Evolutionary conservation across 2,113 vertebrate genomes (phyloP), one percentile per base, ranked within the genome.

Genomic region (Platanista minor): DNA sequence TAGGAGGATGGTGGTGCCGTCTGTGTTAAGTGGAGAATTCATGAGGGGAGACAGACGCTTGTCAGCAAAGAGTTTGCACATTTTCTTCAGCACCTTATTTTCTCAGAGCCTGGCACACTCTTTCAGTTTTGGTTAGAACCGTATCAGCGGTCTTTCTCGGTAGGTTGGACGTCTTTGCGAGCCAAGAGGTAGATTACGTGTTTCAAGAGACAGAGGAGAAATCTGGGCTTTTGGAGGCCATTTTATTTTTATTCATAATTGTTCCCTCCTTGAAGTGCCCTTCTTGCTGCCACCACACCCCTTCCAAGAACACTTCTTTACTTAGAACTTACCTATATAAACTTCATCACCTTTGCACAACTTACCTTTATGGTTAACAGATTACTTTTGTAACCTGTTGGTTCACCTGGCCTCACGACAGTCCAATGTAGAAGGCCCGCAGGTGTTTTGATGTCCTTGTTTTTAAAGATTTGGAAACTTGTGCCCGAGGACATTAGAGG

Each of bases 71-170:
- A 91, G 17, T 46, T 46, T 59, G 62, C 64, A 39, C 39, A 49
- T 13, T 89, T 71, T 93, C 54, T n/a, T 25, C 52, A 86, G 61
- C 31, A 83, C 14, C 54, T 82, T 49, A 21, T 25, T 83, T 91
- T 72, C 83, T 71, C 61, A 96, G 78, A 78, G 31, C 27, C 82
- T 93, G 66, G 46, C 31, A 78, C 12, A n/a, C 5, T 14, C 2
- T 67, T 80, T 69, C 23, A 39, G 2, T 78, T 94, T 91, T 91
- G n/a, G 88, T 92, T 91, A 90, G 82, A 95, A 43, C 43, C 49
- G 1, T 95, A 13, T 94, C 43, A 46, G 0, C 84, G 11, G 9
- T 87, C 29, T 89, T 9, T 87, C 5, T 91, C 5, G 27, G 69
- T 85, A 43, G 29, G 71, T 3, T 14, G 64, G 71, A 41, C n/a